phyloP scores from a whole-genome alignment of 2,797 vertebrate genomes.

The Molossus molossus region DNA sequence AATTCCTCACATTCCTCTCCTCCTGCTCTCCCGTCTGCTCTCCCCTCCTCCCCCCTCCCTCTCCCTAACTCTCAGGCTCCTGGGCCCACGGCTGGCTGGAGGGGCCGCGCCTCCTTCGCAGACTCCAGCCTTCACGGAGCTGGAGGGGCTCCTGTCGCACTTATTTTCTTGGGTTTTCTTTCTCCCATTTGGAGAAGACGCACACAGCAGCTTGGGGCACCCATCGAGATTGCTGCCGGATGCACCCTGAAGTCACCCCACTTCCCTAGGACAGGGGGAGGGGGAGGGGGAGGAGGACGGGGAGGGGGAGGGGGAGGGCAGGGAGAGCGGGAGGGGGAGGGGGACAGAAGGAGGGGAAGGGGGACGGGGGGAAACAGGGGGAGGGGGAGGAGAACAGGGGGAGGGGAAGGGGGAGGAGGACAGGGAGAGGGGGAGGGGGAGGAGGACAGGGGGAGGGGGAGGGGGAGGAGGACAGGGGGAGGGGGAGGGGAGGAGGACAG shows the following conservation, averaged over 20 bases:
- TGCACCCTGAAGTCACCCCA: not conserved
- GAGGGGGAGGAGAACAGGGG: no score
- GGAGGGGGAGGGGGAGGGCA: no score
- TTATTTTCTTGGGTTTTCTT: not conserved
- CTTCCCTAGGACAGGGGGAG: not conserved
- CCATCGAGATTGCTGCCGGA: not conserved
- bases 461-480: no score
- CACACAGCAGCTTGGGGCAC: not conserved
- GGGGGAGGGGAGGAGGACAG: no score
- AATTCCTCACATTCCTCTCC: not conserved
- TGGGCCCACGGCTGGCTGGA: not conserved
- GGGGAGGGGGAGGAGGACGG: no score
- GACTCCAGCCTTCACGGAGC: fast-evolving
- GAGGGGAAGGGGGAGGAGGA: no score
- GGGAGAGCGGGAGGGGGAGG: no score
- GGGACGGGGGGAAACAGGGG: no score
- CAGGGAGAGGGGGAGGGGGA: not conserved
- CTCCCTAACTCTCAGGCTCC: not conserved
- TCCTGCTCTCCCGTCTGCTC: not conserved
- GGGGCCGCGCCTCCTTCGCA: not conserved
- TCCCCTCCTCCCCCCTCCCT: not conserved
- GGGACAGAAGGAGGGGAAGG: no score
- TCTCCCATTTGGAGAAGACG: not conserved
- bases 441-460: no score
- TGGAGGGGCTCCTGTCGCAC: not conserved